These are phyloP conservation scores for Aricia agestis DNA, from an alignment of 1,140 invertebrate genomes.

Conservation along the genomic window DNA sequence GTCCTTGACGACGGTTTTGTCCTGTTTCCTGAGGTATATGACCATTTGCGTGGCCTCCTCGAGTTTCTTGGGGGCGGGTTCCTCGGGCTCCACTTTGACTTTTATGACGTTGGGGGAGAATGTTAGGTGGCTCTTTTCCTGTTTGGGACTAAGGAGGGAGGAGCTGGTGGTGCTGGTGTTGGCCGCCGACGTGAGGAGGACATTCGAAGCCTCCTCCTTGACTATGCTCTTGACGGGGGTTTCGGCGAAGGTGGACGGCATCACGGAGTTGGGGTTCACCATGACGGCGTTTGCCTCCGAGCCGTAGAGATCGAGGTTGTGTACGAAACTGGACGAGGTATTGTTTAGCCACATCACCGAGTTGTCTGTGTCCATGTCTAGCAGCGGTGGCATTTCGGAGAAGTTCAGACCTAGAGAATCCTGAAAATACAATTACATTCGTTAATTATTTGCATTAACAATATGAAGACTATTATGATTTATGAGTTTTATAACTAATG, in stretches of 20 bases:
- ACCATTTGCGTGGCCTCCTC: slow-evolving; percentile 73
- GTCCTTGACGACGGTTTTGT: slow-evolving; percentile 77
- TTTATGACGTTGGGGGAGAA: slow-evolving; percentile 81
- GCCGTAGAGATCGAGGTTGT: slow-evolving; percentile 83
- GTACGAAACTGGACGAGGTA: slow-evolving; percentile 81
- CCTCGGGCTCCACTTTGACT: slow-evolving; percentile 69
- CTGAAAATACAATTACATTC: slow-evolving; percentile 38
- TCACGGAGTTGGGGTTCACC: slow-evolving; percentile 87
- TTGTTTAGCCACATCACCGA: slow-evolving; percentile 76
- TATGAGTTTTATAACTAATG: too few species aligned
- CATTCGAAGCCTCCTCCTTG: slow-evolving; percentile 69
- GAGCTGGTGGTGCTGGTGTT: slow-evolving; percentile 56
- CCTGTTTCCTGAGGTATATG: slow-evolving; percentile 69
- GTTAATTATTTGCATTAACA: too few species aligned
- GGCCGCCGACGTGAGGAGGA: slow-evolving; percentile 63
- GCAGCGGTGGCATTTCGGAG: slow-evolving; percentile 79
- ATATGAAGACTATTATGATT: too few species aligned
- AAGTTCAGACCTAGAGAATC: slow-evolving; percentile 77
- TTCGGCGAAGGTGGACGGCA: slow-evolving; percentile 80
- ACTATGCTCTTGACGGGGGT: slow-evolving; percentile 69
- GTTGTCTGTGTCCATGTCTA: slow-evolving; percentile 81
- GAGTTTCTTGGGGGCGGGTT: slow-evolving; percentile 61
- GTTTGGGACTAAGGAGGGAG: slow-evolving; percentile 69
- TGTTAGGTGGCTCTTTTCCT: slow-evolving; percentile 80
- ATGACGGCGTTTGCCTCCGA: slow-evolving; percentile 84